Conservation (phyloP, 2,113 vertebrate species). For the Nothoprocta perdicaria region DNA sequence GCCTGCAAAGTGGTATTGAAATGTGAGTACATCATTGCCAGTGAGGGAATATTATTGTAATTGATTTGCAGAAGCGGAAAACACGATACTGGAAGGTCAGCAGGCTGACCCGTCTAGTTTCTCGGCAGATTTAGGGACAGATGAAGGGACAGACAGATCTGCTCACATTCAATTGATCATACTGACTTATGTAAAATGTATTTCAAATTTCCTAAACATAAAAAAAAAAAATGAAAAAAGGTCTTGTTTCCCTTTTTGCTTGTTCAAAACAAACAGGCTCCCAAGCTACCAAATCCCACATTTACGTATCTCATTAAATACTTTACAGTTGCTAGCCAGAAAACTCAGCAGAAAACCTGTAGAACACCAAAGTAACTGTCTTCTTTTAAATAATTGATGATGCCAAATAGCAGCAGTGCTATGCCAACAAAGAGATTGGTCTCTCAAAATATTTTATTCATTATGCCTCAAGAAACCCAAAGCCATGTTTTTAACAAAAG, state of each 20-base stretch:
- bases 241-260: background rate
- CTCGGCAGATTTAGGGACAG: background rate
- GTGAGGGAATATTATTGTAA: background rate
- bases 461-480: slow-evolving; percentile 57
- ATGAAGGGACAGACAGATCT: background rate
- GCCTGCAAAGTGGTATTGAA: background rate
- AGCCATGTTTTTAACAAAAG: slow-evolving; percentile 34
- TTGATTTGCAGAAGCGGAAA: background rate
- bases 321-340: slow-evolving; percentile 43
- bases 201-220: background rate
- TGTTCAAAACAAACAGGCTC: slow-evolving; percentile 41
- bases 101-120: background rate
- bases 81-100: background rate
- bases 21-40: background rate
- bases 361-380: slow-evolving; percentile 40
- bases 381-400: slow-evolving; percentile 66
- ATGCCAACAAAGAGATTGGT: slow-evolving; percentile 55
- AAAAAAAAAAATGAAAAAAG: background rate
- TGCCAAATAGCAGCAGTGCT: slow-evolving; percentile 64
- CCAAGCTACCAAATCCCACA: background rate
- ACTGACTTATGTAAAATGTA: background rate
- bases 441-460: slow-evolving; percentile 70
- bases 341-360: slow-evolving; percentile 55
- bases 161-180: background rate
- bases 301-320: slow-evolving; percentile 58